These are phyloP conservation scores for Agriopis aurantiaria DNA, from an alignment of 2,888 invertebrate genomes.

Conservation along the genomic window DNA sequence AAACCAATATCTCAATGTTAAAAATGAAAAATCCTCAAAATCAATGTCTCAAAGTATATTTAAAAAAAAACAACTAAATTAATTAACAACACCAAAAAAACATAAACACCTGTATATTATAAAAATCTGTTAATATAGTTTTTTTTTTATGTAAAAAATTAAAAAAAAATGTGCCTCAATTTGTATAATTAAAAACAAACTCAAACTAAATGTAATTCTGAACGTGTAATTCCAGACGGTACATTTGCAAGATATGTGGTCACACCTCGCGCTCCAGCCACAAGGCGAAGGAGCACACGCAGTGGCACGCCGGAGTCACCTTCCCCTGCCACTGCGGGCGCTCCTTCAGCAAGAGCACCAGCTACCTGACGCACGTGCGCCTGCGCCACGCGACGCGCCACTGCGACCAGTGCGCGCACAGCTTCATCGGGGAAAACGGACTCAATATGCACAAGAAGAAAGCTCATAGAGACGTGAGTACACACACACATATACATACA, in stretches of 20 bases:
- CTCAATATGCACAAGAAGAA: conserved; percentile 68
- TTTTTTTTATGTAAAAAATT: too few species aligned
- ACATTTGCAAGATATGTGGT: conserved; percentile 64
- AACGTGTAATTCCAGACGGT: conserved; percentile 52
- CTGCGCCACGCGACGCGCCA: conserved; percentile 63
- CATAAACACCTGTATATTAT: too few species aligned
- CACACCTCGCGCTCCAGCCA: conserved; percentile 60
- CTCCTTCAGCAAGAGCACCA: conserved; percentile 66
- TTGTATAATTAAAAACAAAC: too few species aligned
- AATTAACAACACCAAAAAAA: too few species aligned
- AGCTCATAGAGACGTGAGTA: conserved; percentile 59
- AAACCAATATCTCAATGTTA: too few species aligned
- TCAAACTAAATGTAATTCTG: too few species aligned
- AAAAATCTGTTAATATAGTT: too few species aligned
- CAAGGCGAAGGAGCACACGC: conserved; percentile 68
- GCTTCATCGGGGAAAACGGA: conserved; percentile 66
- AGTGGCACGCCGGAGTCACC: conserved; percentile 68
- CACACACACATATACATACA: too few species aligned
- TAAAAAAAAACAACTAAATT: too few species aligned
- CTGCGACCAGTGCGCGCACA: conserved; percentile 69
- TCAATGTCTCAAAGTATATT: too few species aligned
- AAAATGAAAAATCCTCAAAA: too few species aligned
- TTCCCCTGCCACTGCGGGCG: conserved; percentile 68
- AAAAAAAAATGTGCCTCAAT: too few species aligned
- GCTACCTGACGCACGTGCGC: conserved; percentile 69